phyloP scores from a whole-genome alignment of 2,797 vertebrate species.

The Manis pentadactyla region DNA sequence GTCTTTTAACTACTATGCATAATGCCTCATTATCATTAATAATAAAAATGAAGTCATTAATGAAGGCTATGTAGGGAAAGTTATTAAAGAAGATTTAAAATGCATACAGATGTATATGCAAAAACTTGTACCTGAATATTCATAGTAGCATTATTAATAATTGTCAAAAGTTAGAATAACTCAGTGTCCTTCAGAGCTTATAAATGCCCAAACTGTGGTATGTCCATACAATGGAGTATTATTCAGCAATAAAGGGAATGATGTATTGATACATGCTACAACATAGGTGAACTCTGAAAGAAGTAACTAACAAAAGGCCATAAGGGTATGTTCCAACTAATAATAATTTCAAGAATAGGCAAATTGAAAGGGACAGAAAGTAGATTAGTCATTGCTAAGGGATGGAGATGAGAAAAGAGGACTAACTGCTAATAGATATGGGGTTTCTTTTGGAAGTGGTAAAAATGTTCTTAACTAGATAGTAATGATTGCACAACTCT shows the following conservation, averaged over 20 bases:
- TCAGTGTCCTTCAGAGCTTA: neutral
- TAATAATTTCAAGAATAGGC: neutral
- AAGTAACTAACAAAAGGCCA: neutral
- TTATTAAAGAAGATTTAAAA: neutral
- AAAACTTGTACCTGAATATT: neutral
- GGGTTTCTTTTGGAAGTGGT: neutral
- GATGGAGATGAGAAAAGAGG: neutral
- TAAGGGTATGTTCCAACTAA: neutral
- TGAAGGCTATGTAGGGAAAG: neutral
- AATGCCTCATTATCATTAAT: neutral
- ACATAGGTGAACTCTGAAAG: neutral
- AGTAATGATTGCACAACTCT: neutral
- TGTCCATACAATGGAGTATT: neutral
- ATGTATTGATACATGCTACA: neutral
- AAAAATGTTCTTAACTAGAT: neutral
- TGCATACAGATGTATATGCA: neutral
- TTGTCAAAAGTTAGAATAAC: neutral
- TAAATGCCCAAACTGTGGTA: neutral
- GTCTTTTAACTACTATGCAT: neutral
- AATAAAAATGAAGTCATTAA: neutral
- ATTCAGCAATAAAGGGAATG: neutral
- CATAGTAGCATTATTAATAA: neutral
- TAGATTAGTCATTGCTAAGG: neutral
- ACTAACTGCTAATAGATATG: neutral
- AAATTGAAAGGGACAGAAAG: neutral